Base-by-base conservation (phyloP, 1,140 invertebrate genomes). In the Triops longicaudatus region DNA sequence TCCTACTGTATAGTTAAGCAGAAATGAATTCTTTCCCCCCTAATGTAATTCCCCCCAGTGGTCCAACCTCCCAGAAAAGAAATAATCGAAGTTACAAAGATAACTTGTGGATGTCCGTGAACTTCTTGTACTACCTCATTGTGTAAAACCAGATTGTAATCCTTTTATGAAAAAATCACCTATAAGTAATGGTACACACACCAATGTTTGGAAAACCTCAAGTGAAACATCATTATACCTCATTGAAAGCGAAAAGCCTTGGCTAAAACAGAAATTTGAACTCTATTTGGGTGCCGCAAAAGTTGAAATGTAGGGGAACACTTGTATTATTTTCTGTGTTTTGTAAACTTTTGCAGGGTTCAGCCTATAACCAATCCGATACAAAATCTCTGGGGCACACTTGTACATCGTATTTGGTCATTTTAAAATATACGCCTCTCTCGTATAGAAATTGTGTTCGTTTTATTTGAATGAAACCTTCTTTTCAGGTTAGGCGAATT, bases 381-480 rank as follows among this genome's bases (percentile, higher is more conserved):
- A 63, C 10, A 63, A 63, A 63, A 63, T 63, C 50, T 63, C 50
- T 63, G 5, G 50, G 50, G 50, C 50, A 63, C 50, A 63, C 17
- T 37, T 63, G 50, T 63, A 63, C 50, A 63, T 63, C 50, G 50
- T 63, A 63, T 63, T 63, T 63, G 50, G 50, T 63, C 17, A 63
- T 63, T 63, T 63, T 9, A 63, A 63, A 63, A 63, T 63, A 63
- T 63, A 63, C 50, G 50, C 50, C 50, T 63, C 50, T 63, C 50
- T 63, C 50, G 50, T 63, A 63, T 63, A 63, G 17, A 63, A 63
- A 22, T 14, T 7, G 31, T 37, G 0, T 1, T 6, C n/a, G 1
- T 63, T 22, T 63, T 17, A n/a, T 1, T 22, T 22, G 9, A 63
- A 37, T 37, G 2, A 37, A 4, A 2, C 2, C 9, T 63, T 63